phyloP scores from a whole-genome alignment of 2,888 invertebrate genomes.

The Andrena trimmerana region DNA sequence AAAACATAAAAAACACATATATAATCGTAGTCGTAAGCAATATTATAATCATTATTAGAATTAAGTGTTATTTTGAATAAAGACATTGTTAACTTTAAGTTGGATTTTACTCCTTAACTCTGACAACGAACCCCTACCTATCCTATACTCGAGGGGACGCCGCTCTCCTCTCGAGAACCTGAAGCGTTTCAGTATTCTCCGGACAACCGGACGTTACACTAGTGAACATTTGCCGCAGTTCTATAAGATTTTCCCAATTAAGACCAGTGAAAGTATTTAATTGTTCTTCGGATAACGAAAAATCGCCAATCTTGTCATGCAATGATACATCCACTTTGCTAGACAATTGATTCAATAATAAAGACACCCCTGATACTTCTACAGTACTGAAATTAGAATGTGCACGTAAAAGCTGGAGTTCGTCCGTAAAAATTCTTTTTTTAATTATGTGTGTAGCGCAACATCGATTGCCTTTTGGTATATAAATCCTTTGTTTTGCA shows the following conservation, averaged over 20 bases:
- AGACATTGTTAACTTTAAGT: too few species aligned
- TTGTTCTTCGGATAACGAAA: slow-evolving; percentile 5
- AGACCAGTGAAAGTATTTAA: slow-evolving; percentile 48
- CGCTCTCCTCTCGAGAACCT: too few species aligned
- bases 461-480: slow-evolving; percentile 67
- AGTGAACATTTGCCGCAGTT: not conserved
- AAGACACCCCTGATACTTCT: not conserved
- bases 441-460: slow-evolving; percentile 65
- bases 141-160: too few species aligned
- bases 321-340: slow-evolving; percentile 16
- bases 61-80: too few species aligned
- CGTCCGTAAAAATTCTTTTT: slow-evolving; percentile 61
- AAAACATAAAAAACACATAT: too few species aligned
- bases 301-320: slow-evolving; percentile 43
- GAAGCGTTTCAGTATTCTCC: too few species aligned
- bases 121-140: too few species aligned
- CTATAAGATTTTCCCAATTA: slow-evolving; percentile 26
- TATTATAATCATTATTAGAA: too few species aligned
- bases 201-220: too few species aligned
- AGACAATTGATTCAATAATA: not conserved
- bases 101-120: too few species aligned
- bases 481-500: slow-evolving; percentile 53
- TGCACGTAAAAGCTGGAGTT: slow-evolving; percentile 41
- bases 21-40: too few species aligned
- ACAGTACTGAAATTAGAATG: slow-evolving; percentile 5